These are phyloP conservation scores for Hestina assimilis DNA, from an alignment of 1,140 invertebrate species.

Conservation along the genomic window DNA sequence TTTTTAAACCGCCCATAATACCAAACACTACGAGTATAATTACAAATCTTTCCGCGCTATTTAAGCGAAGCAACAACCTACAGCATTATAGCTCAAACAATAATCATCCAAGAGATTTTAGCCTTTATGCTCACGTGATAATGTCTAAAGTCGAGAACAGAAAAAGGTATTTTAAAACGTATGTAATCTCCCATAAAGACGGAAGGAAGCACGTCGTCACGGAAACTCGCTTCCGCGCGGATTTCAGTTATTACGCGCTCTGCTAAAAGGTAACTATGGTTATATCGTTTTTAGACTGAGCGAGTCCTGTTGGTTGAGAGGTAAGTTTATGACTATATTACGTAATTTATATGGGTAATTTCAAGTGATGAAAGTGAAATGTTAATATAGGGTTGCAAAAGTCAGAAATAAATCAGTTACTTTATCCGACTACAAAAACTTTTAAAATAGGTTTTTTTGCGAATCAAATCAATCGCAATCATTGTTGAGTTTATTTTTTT, in stretches of 20 bases:
- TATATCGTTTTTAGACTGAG: not conserved
- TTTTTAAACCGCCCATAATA: not conserved
- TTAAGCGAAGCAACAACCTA: not conserved
- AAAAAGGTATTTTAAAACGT: no score
- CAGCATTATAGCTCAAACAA: no score
- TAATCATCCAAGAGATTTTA: not conserved
- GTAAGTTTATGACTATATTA: not conserved
- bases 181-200: conserved; percentile 3
- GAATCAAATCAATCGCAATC: no score
- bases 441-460: no score
- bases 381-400: no score
- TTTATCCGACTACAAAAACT: no score
- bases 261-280: not conserved
- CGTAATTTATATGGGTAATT: not conserved
- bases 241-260: conserved; percentile 10
- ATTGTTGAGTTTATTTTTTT: no score
- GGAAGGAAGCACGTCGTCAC: conserved; percentile 17
- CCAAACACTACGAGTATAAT: conserved; percentile 1
- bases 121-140: not conserved
- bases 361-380: not conserved
- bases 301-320: no score
- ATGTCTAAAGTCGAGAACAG: not conserved
- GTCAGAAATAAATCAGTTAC: no score
- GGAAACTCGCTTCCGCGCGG: conserved; percentile 16
- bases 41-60: conserved; percentile 12